Percentiles rank a stretch among this genome's conserved stretches.
Evolutionary conservation across 2,797 vertebrate species (phyloP).

Genomic region (Pseudopleuronectes americanus): DNA sequence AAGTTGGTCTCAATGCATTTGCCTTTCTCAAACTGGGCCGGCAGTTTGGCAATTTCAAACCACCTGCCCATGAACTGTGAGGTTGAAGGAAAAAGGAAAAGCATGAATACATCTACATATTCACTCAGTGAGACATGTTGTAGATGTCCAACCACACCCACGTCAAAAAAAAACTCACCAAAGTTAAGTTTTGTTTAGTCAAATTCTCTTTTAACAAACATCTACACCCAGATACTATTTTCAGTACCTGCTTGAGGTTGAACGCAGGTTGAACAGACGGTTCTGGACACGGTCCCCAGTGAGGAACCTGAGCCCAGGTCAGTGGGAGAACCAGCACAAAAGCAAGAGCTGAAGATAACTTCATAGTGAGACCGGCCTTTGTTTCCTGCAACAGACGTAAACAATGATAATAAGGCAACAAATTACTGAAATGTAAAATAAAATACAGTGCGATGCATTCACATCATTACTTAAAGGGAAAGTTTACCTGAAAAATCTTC

Average conservation of each 20-base stretch:
- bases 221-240: background rate
- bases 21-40: constrained; percentile 90
- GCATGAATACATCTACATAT: constrained; percentile 55
- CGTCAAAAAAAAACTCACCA: background rate
- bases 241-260: constrained; percentile 84
- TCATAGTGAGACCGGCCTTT: constrained; percentile 61
- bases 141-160: constrained; percentile 4
- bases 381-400: constrained; percentile 33
- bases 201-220: too few relatives aligned
- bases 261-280: constrained; percentile 82
- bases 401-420: background rate
- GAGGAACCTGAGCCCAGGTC: constrained; percentile 79
- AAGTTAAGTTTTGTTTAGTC: too few relatives aligned
- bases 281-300: constrained; percentile 86
- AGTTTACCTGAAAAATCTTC: background rate
- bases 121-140: constrained; percentile 11
- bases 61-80: constrained; percentile 92
- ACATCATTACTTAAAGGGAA: background rate
- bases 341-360: constrained; percentile 48
- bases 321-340: constrained; percentile 66
- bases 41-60: constrained; percentile 94
- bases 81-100: constrained; percentile 36
- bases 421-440: too few relatives aligned
- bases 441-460: background rate
- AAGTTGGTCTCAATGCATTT: constrained; percentile 92